phyloP scores from a whole-genome alignment of 2,113 vertebrate species.

The Rutilus rutilus region DNA sequence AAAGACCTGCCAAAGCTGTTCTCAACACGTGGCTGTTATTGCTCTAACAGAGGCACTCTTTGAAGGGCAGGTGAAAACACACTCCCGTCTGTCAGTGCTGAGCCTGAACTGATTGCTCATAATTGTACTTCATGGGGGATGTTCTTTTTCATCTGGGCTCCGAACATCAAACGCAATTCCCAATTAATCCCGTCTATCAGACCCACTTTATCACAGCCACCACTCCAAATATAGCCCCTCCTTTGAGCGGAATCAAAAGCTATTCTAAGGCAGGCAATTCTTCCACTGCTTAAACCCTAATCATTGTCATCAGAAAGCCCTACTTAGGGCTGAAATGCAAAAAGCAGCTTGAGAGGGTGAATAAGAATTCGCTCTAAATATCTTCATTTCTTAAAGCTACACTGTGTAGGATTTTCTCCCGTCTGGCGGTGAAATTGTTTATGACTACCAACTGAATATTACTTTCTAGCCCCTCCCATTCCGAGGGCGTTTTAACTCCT shows the following conservation, averaged over 20 bases:
- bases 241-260: conserved; percentile 26
- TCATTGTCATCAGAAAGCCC: conserved; percentile 52
- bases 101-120: conserved; percentile 29
- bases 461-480: too few relatives aligned
- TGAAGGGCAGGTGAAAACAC: conserved; percentile 1
- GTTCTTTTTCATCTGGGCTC: conserved; percentile 40
- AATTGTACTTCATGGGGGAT: conserved; percentile 28
- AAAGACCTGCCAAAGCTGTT: neutral
- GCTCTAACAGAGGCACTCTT: neutral
- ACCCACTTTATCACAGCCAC: conserved; percentile 47
- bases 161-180: conserved; percentile 20
- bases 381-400: neutral
- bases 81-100: neutral
- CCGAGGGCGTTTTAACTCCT: too few relatives aligned
- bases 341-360: conserved; percentile 36
- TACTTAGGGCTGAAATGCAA: conserved; percentile 43
- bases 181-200: conserved; percentile 55
- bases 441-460: too few relatives aligned
- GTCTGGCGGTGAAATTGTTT: too few relatives aligned
- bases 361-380: conserved; percentile 28
- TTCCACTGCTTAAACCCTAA: conserved; percentile 49
- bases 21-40: neutral
- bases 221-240: conserved; percentile 49
- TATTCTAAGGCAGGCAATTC: conserved; percentile 36
- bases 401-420: too few relatives aligned